Evolutionary conservation across 2,797 vertebrate species (phyloP).

Genomic region (Propithecus perrieri): DNA sequence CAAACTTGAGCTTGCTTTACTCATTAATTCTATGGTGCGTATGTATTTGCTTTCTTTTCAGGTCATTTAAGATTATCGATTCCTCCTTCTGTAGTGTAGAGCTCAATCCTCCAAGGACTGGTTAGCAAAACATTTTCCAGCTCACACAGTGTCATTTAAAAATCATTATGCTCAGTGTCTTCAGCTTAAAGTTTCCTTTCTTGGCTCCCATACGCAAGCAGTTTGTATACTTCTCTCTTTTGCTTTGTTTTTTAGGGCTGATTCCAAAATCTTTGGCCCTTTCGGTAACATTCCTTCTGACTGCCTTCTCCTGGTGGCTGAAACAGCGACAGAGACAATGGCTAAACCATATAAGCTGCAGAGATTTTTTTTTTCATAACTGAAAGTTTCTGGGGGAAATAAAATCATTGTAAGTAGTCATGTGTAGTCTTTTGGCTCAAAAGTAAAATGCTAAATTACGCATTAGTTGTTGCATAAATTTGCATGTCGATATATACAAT

Average conservation of each 20-base stretch:
- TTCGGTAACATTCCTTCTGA: background rate
- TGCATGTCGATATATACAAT: conserved; percentile 72
- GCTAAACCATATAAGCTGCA: background rate
- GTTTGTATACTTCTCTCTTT: conserved; percentile 54
- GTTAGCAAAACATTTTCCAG: conserved; percentile 59
- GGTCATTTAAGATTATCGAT: conserved; percentile 68
- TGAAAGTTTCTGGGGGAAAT: conserved; percentile 28
- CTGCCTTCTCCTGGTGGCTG: background rate
- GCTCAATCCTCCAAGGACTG: conserved; percentile 60
- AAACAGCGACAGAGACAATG: conserved; percentile 4
- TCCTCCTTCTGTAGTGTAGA: conserved; percentile 14
- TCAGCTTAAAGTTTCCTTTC: conserved; percentile 42
- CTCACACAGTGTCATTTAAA: conserved; percentile 55
- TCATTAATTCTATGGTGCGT: conserved; percentile 49
- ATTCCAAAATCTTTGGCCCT: background rate
- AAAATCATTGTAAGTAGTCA: conserved; percentile 37
- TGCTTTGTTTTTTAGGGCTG: conserved; percentile 23
- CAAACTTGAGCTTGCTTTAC: conserved; percentile 30
- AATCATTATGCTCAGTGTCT: conserved; percentile 58
- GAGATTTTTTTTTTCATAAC: background rate
- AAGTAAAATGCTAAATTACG: conserved; percentile 72
- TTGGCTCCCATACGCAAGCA: conserved; percentile 54
- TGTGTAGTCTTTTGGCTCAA: conserved; percentile 56
- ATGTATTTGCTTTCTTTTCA: conserved; percentile 51
- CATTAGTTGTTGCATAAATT: conserved; percentile 74